These are phyloP conservation scores for Idaea dimidiata DNA, from an alignment of 2,888 invertebrate genomes.

Conservation along the genomic window DNA sequence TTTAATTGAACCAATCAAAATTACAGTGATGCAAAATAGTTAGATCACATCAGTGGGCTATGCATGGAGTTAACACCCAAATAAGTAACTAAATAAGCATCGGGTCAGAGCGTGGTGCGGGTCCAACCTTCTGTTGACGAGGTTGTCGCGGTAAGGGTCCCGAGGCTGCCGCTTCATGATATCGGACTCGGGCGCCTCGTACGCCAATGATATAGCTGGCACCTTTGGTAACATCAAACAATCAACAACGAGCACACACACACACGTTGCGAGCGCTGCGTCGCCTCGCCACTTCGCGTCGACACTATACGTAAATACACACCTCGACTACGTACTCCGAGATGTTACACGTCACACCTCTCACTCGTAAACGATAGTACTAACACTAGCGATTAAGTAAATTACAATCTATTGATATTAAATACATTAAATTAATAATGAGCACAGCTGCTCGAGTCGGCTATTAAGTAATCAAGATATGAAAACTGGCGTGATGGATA, in stretches of 20 bases:
- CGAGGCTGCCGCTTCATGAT: conserved; percentile 99
- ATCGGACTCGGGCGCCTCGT: conserved; percentile 99
- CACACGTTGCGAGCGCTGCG: conserved; percentile 34
- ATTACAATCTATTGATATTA: conserved; percentile 44
- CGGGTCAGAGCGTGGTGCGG: conserved; percentile 43
- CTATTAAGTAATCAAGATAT: conserved; percentile 57
- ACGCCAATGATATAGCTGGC: conserved; percentile 99
- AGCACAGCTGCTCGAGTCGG: conserved; percentile 53
- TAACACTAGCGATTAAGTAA: conserved; percentile 51
- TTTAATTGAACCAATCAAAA: conserved; percentile 40
- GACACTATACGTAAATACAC: conserved; percentile 56
- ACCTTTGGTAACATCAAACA: conserved; percentile 87
- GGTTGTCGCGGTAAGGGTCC: conserved; percentile 98
- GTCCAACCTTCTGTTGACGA: conserved; percentile 98
- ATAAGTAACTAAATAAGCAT: conserved; percentile 58
- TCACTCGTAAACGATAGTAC: conserved; percentile 16
- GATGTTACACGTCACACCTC: conserved; percentile 27
- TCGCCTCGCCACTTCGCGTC: conserved; percentile 42
- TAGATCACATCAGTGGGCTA: conserved; percentile 51
- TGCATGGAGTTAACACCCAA: conserved; percentile 68
- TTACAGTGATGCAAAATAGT: conserved; percentile 19
- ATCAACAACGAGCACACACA: conserved; percentile 59
- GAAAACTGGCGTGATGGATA: conserved; percentile 64
- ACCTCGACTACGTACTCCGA: conserved; percentile 36
- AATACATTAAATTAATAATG: conserved; percentile 42